Evolutionary conservation across 2,888 invertebrate genomes (phyloP).

Genomic region (Ennomos fuscantarius): DNA sequence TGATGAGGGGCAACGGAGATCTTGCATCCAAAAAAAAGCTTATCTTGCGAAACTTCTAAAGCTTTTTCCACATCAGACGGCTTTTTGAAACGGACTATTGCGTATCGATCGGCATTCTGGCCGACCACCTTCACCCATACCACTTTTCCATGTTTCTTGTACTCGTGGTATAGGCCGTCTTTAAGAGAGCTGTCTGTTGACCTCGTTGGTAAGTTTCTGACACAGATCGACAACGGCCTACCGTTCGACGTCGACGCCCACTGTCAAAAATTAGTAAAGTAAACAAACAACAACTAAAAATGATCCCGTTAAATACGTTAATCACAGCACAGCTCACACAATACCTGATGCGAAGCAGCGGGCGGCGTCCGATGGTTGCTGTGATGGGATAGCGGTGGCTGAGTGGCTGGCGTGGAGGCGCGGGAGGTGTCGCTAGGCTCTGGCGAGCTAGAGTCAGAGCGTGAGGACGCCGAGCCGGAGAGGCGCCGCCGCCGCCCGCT

Average conservation of each 20-base stretch:
- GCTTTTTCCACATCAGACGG: conserved; percentile 99
- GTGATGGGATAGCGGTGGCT: conserved; percentile 65
- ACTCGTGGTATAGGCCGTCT: conserved; percentile 99
- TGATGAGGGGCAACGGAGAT: conserved; percentile 98
- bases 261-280: conserved; percentile 57
- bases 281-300: neutral
- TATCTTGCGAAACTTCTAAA: conserved; percentile 97
- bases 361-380: conserved; percentile 64
- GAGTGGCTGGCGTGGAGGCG: conserved; percentile 84
- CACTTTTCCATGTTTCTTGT: conserved; percentile 99
- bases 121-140: conserved; percentile 98
- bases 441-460: conserved; percentile 84
- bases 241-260: conserved; percentile 87
- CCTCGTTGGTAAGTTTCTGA: conserved; percentile 94
- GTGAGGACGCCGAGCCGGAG: conserved; percentile 81
- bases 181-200: conserved; percentile 97
- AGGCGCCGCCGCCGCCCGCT: conserved; percentile 80
- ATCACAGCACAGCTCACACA: neutral
- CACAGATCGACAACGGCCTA: conserved; percentile 95
- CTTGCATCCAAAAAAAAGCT: conserved; percentile 98
- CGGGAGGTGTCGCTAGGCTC: conserved; percentile 85
- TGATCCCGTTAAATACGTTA: too few relatives aligned
- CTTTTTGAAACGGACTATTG: conserved; percentile 97
- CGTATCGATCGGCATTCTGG: conserved; percentile 95
- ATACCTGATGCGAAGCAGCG: conserved; percentile 62